Conservation (phyloP, 2,113 vertebrate genomes). For the Pachyramphus minor region DNA sequence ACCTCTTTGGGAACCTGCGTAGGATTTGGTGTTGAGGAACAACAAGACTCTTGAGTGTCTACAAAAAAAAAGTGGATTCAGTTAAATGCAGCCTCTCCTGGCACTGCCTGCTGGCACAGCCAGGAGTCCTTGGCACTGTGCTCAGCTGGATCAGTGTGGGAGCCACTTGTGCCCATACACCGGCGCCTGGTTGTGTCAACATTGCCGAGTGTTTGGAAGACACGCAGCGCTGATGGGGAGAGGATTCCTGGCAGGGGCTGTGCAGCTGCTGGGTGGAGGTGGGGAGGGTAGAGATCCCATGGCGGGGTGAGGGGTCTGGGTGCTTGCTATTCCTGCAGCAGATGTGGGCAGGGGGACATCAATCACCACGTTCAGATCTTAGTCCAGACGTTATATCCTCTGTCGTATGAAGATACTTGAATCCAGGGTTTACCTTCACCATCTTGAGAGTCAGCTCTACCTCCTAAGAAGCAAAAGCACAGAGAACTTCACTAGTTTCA, state of each 20-base stretch:
- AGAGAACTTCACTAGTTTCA: not conserved
- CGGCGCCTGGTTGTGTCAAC: not conserved
- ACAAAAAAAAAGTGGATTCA: not conserved
- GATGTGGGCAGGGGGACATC: fast-evolving
- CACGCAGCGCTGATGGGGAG: fast-evolving
- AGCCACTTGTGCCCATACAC: not conserved
- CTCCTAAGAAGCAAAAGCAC: not conserved
- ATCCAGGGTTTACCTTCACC: not conserved
- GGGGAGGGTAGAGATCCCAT: not conserved
- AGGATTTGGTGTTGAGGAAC: not conserved
- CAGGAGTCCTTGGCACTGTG: not conserved
- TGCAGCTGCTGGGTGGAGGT: not conserved
- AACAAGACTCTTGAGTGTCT: not conserved
- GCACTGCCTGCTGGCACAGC: not conserved
- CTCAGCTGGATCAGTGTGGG: not conserved
- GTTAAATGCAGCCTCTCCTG: not conserved
- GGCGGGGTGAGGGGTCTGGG: fast-evolving
- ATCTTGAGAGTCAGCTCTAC: not conserved
- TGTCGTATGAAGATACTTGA: not conserved
- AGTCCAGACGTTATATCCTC: not conserved
- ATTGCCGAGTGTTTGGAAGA: not conserved
- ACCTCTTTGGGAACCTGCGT: not conserved
- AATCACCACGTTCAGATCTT: not conserved
- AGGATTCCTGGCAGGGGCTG: not conserved
- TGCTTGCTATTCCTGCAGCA: not conserved